A percentile compares a stretch with the other conserved stretches of the same genome.
phyloP scores from a whole-genome alignment of 2,113 vertebrate genomes.

The Pithys albifrons region DNA sequence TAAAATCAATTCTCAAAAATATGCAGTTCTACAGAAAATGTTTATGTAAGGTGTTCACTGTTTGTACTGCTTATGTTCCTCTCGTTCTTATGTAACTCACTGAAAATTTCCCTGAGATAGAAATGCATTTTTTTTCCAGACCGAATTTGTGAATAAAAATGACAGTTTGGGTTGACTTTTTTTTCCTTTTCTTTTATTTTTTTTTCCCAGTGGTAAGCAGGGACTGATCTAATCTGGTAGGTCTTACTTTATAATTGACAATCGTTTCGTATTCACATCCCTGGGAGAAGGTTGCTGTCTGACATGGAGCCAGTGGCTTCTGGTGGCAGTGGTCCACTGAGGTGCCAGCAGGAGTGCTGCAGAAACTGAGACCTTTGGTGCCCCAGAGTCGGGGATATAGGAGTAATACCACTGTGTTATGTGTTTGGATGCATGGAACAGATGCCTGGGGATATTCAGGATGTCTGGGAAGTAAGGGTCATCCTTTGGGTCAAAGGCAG shows the following conservation, averaged over 20 bases:
- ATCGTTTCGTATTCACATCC: not conserved
- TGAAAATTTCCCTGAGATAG: not conserved
- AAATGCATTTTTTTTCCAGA: not conserved
- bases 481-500: not conserved
- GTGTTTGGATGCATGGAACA: not conserved
- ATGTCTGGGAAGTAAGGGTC: not conserved
- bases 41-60: not conserved
- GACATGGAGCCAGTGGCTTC: not conserved
- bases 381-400: fast-evolving
- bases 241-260: not conserved
- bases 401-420: not conserved
- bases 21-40: not conserved
- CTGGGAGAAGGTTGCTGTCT: not conserved
- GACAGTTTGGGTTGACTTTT: not conserved
- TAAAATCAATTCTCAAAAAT: not conserved
- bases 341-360: not conserved
- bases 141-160: not conserved
- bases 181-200: too few relatives aligned
- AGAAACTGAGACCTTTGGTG: not conserved
- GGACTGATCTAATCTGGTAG: fast-evolving
- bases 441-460: not conserved
- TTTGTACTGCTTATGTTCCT: not conserved
- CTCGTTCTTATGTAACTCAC: not conserved
- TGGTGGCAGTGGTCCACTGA: not conserved
- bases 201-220: too few relatives aligned